Evolutionary conservation across 2,113 vertebrate species (phyloP), one percentile per base, ranked within the genome.

Genomic region (Axis porcinus): DNA sequence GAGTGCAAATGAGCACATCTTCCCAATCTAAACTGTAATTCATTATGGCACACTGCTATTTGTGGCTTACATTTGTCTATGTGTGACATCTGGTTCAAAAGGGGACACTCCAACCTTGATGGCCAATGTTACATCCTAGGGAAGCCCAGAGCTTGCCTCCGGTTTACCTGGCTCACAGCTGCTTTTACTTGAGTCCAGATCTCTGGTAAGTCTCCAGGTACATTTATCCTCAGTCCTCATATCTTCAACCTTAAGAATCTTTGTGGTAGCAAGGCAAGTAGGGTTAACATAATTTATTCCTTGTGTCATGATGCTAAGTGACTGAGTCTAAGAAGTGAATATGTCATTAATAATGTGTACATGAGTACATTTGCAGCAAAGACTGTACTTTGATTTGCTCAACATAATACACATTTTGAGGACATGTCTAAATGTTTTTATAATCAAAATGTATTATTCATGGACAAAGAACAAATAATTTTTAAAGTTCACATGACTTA

Each of bases 81-180:
- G 10, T 67, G 40, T 95, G 82, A 95, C 17, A 79, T 97, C 93
- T 92, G 79, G 21, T 82, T 95, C 86, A 86, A 94, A 84, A 64
- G 50, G 36, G 27, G 45, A 40, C 62, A 50, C 2, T 45, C 40
- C 55, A 88, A 90, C 67, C 74, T 78, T 67, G 40, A 90, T 78
- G 62, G 28, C 33, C 62, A 40, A 47, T 3, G 25, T 79, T 33
- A 84, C 3, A 33, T 23, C 70, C 74, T 40, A 57, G 33, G 2
- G n/a, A 67, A 87, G 58, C 64, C 52, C 58, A 90, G 45, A 85
- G 58, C n/a, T 86, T 6, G 30, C 54, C 47, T 95, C 93, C 55
- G 13, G 6, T 95, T 93, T 81, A 57, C 76, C 55, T 89, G 36
- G 60, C 52, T 95, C 36, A 76, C 36, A 85, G 57, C 4, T 90